A percentile compares a stretch with the other conserved stretches of the same genome.
phyloP scores from a whole-genome alignment of 2,888 invertebrate genomes.

The Phymatocera aterrima region DNA sequence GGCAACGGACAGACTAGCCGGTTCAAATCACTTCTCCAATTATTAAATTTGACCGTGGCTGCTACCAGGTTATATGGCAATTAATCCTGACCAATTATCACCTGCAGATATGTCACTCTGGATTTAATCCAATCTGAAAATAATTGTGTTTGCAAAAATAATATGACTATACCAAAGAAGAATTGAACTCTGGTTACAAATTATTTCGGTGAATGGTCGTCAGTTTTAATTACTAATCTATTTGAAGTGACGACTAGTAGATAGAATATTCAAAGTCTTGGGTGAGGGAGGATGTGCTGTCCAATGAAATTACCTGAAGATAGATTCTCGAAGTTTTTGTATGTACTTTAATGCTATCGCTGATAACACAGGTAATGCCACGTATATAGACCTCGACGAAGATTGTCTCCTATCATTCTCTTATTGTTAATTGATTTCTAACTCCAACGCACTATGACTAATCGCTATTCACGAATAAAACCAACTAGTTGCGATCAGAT shows the following conservation, averaged over 20 bases:
- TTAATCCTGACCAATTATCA: constrained; percentile 15
- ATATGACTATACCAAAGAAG: no score
- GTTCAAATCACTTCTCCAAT: not conserved
- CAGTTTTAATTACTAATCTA: not conserved
- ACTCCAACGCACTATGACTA: not conserved
- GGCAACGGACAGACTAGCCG: not conserved
- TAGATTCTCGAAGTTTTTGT: not conserved
- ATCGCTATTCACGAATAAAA: not conserved
- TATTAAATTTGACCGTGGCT: not conserved
- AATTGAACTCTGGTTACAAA: no score
- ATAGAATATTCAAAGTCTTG: not conserved
- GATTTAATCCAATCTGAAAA: not conserved
- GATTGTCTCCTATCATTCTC: constrained; percentile 4
- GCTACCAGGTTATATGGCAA: not conserved
- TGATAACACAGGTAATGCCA: constrained; percentile 17
- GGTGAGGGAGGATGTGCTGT: not conserved
- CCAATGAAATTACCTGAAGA: not conserved
- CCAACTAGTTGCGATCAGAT: no score
- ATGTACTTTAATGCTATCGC: not conserved
- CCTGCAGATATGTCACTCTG: not conserved
- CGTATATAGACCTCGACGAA: constrained; percentile 18
- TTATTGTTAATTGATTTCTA: not conserved
- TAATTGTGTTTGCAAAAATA: no score
- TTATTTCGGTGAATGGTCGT: not conserved
- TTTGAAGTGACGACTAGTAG: not conserved